Base-by-base conservation (phyloP, 2,797 vertebrate genomes). In the Argya squamiceps region DNA sequence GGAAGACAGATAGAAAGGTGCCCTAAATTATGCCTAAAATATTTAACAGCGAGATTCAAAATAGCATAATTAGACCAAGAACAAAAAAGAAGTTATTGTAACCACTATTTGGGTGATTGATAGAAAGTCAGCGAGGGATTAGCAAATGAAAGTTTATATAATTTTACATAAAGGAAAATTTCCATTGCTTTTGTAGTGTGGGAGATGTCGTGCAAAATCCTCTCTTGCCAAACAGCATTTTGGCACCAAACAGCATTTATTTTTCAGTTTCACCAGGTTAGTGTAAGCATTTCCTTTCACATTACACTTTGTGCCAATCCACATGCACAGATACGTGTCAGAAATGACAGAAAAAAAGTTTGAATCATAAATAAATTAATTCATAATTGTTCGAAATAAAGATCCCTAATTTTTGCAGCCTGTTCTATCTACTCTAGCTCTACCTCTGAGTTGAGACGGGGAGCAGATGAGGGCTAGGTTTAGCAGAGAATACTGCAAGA, bases 11-110 rank as follows among this genome's bases (percentile, higher is more conserved):
- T 18, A 59, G 30, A 69, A 37, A 58, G 6, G 13, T 65, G 4
- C 1, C 3, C 77, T 97, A 87, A 96, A 96, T 97, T 94, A 96
- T 83, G 27, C 69, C 84, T 91, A 41, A 85, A 91, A 63, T 65
- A 26, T 86, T 92, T 91, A 97, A 94, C 52, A 62, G 70, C 88
- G 75, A 60, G 49, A 94, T 95, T 94, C 70, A 93, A 88, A 94
- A 77, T 50, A 80, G 32, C 59, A 47, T 92, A 85, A 92, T 62
- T 94, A 70, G 41, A 93, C 73, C 23, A 86, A 74, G 77, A 89
- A 67, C 78, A 64, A 65, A 87, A 84, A 30, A 82, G 75, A 89
- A 75, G 67, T 50, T 68, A 78, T 75, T 95, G 39, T 89, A 92
- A 84, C 36, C 16, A 41, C 69, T 94, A 32, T 95, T 96, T 95